Percentiles rank a stretch among this genome's conserved stretches.
These are phyloP conservation scores for Psilopogon haemacephalus DNA, from an alignment of 2,113 vertebrate genomes.

Conservation along the genomic window DNA sequence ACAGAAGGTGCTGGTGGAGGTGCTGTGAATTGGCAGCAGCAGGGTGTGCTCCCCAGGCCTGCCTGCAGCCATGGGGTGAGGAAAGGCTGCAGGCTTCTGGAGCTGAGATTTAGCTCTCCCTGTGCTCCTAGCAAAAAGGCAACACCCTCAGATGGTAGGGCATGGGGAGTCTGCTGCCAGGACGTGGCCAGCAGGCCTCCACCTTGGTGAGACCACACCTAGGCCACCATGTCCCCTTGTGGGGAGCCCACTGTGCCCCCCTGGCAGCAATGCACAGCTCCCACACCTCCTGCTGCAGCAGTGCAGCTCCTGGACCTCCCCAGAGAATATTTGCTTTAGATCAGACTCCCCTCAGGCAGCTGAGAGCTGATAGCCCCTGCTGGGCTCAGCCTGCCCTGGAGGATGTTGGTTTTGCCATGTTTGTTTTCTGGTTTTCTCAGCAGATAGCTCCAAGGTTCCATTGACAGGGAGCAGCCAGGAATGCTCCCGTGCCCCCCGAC, in stretches of 20 bases:
- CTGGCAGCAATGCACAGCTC: background rate
- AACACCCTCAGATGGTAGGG: no score
- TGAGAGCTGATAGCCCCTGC: background rate
- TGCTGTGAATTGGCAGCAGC: no score
- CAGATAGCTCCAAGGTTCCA: background rate
- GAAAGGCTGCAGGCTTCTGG: no score
- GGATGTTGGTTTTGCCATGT: background rate
- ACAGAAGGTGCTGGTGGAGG: no score
- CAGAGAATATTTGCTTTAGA: background rate
- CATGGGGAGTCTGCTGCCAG: no score
- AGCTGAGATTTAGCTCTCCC: no score
- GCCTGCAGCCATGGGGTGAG: no score
- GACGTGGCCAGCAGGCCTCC: no score
- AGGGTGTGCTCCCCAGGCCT: no score
- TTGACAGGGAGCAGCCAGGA: background rate
- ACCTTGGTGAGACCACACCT: no score
- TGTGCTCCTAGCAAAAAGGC: no score
- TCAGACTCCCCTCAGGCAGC: background rate
- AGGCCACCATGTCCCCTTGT: fast-evolving
- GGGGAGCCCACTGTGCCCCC: background rate
- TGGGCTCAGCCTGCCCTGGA: background rate
- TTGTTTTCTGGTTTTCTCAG: background rate
- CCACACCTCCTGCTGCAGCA: background rate
- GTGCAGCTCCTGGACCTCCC: background rate
- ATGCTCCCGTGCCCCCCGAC: fast-evolving